phyloP scores from a whole-genome alignment of 2,888 invertebrate genomes.

The Disparrhopalites patrizii region DNA sequence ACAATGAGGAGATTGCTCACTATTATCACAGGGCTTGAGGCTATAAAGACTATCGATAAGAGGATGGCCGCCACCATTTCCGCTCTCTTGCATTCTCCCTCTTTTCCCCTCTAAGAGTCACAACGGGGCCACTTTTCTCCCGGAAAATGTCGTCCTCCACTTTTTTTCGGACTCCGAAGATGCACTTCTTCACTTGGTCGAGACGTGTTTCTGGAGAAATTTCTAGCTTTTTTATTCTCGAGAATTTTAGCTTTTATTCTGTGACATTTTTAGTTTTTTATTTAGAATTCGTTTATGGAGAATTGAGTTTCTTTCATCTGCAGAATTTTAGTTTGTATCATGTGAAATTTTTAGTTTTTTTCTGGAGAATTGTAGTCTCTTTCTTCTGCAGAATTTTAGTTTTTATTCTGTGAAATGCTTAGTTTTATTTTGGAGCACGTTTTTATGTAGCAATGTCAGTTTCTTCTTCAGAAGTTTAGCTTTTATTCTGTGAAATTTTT shows the following conservation, averaged over 20 bases:
- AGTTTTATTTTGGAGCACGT: background rate
- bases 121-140: background rate
- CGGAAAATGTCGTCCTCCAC: background rate
- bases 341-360: background rate
- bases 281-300: background rate
- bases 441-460: background rate
- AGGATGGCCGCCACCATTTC: conserved; percentile 37
- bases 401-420: background rate
- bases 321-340: too few relatives aligned
- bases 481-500: background rate
- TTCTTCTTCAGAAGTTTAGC: background rate
- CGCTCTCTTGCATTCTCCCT: background rate
- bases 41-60: conserved; percentile 39
- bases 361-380: background rate
- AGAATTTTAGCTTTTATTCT: background rate
- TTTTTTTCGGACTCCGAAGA: background rate
- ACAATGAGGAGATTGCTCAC: conserved; percentile 60
- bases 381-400: background rate
- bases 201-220: background rate
- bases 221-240: background rate
- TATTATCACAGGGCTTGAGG: conserved; percentile 56
- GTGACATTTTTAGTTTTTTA: background rate
- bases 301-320: background rate
- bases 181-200: background rate
- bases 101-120: background rate